Evolutionary conservation across 1,140 invertebrate species (phyloP).

Genomic region (Bilobella aurantiaca): DNA sequence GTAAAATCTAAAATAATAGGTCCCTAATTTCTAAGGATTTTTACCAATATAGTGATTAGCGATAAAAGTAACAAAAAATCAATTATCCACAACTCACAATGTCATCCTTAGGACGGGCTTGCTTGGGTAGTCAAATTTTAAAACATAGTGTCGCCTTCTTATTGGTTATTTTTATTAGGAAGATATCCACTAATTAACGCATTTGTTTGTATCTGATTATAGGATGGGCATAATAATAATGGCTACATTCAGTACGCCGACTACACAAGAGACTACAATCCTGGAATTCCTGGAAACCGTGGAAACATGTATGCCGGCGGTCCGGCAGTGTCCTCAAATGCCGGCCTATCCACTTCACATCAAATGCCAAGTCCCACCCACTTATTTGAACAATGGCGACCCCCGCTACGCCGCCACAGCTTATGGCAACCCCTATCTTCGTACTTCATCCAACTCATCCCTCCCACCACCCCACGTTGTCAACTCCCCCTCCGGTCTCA

Average conservation of each 20-base stretch:
- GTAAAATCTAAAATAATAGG: too few relatives aligned
- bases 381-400: slow-evolving; percentile 57
- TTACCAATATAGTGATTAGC: too few relatives aligned
- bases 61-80: too few relatives aligned
- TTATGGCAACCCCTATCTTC: slow-evolving; percentile 76
- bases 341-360: neutral
- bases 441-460: slow-evolving; percentile 46
- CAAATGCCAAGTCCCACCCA: slow-evolving; percentile 44
- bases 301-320: slow-evolving; percentile 38
- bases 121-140: too few relatives aligned
- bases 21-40: too few relatives aligned
- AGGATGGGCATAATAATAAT: slow-evolving; percentile 73
- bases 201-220: neutral
- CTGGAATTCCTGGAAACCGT: slow-evolving; percentile 39
- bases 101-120: too few relatives aligned
- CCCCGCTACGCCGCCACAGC: slow-evolving; percentile 74
- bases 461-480: slow-evolving; percentile 41
- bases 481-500: slow-evolving; percentile 9
- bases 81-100: too few relatives aligned
- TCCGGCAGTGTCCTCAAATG: slow-evolving; percentile 43
- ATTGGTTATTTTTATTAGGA: slow-evolving; percentile 11
- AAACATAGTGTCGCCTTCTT: too few relatives aligned
- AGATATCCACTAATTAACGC: neutral
- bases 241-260: slow-evolving; percentile 82
- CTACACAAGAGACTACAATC: slow-evolving; percentile 71